Conservation (phyloP, 1,140 invertebrate species). For the Doryteuthis pealeii region DNA sequence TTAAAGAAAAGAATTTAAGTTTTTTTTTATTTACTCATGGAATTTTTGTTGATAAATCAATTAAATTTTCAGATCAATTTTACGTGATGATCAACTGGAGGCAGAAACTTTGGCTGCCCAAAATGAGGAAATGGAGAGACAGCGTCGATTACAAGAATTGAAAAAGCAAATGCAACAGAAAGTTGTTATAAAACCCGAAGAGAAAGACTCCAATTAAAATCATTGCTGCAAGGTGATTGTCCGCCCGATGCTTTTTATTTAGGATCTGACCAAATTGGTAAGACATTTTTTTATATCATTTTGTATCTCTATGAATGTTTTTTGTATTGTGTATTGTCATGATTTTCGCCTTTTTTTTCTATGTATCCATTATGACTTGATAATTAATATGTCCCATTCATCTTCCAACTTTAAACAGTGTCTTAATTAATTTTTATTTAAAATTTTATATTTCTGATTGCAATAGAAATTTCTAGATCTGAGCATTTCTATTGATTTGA, state of each 20-base stretch:
- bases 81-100: constrained; percentile 88
- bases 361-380: no score
- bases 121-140: constrained; percentile 84
- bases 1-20: not conserved
- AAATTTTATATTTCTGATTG: no score
- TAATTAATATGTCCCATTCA: no score
- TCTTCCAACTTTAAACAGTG: no score
- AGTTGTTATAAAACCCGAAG: constrained; percentile 32
- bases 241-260: not conserved
- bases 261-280: not conserved
- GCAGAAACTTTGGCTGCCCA: constrained; percentile 89
- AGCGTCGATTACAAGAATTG: constrained; percentile 56
- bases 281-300: not conserved
- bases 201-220: constrained; percentile 56
- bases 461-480: no score
- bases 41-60: not conserved
- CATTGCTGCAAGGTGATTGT: constrained; percentile 49
- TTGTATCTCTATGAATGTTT: not conserved
- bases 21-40: not conserved
- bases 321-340: not conserved
- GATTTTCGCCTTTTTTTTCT: no score
- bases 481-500: no score
- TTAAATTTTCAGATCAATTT: constrained; percentile 74
- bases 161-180: constrained; percentile 38
- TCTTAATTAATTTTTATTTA: no score